Evolutionary conservation across 2,888 invertebrate genomes (phyloP).

Genomic region (Buathra laborator): DNA sequence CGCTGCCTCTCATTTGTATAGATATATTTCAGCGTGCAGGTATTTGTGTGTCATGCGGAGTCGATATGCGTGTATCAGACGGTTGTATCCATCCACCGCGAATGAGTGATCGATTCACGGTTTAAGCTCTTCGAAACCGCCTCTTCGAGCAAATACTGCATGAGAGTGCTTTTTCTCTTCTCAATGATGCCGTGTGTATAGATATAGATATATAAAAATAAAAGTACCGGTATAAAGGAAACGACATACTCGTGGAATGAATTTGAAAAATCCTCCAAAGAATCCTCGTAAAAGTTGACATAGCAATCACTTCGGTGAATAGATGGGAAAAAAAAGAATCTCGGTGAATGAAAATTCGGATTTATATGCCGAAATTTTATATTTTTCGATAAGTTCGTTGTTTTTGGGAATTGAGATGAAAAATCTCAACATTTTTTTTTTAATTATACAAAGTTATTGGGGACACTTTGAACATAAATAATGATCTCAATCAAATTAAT

Average conservation of each 20-base stretch:
- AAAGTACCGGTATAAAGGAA: not conserved
- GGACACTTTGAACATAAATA: too few relatives aligned
- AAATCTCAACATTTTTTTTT: too few relatives aligned
- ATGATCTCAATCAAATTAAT: too few relatives aligned
- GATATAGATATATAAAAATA: not conserved
- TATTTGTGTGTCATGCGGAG: not conserved
- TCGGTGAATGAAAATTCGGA: too few relatives aligned
- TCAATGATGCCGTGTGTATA: conserved; percentile 1
- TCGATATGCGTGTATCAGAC: not conserved
- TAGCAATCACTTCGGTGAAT: too few relatives aligned
- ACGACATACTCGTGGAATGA: not conserved
- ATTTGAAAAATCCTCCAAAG: not conserved
- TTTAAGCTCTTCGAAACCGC: conserved; percentile 15
- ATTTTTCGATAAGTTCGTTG: too few relatives aligned
- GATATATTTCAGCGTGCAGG: not conserved
- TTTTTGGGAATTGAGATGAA: too few relatives aligned
- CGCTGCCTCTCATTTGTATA: not conserved
- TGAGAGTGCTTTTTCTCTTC: conserved; percentile 1
- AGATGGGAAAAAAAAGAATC: too few relatives aligned
- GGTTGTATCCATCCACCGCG: not conserved
- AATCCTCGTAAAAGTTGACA: not conserved
- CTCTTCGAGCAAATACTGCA: conserved; percentile 18
- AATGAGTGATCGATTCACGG: conserved; percentile 40
- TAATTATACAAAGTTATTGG: too few relatives aligned
- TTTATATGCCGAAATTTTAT: too few relatives aligned